Base-by-base conservation (phyloP, 2,888 invertebrate genomes). In the Sclerodermus sp. region DNA sequence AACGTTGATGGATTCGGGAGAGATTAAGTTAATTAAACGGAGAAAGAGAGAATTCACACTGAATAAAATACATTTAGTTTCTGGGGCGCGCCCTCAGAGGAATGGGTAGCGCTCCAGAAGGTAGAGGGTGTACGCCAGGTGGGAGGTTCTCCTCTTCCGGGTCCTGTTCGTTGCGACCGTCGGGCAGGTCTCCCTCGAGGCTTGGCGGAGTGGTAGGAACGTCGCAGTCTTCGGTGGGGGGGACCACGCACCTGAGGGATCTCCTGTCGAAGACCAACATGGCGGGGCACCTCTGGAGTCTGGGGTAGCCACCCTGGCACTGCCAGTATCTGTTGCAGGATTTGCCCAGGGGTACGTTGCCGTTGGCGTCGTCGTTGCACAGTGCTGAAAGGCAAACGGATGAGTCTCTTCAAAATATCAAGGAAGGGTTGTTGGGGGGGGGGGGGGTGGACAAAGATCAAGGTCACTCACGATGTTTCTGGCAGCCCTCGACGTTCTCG, bases 291-390 rank as follows among this genome's bases (percentile, higher is more conserved):
- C 93, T 83, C 75, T 93, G 93, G 5, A 94, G 85, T 49, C 93
- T 88, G 5, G 94, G 94, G 79, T 94, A 94, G 0, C 94, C 94
- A 4, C 93, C 93, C 75, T 93, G 93, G 74, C 94, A 94, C 74
- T 93, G 92, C 94, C 94, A 94, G 81, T 94, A 94, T 12, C 93
- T 84, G 81, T 93, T 93, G 84, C 93, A 94, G 45, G 93, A 93
- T 79, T 93, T 93, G 66, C 93, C 93, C 10, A 94, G 82, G 0
- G 93, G 89, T 10, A 94, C 93, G 79, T 93, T 93, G 55, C 93
- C 93, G 78, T 94, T 93, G 45, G 94, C 85, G 69, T 93, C 93
- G 40, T 92, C 92, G 74, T 93, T 93, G 80, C 93, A 94, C 45
- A 94, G 87, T 51, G 93, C 93, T 93, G 81, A 42, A 82, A 83